These are phyloP conservation scores for Apocheima hispidaria DNA, from an alignment of 2,888 invertebrate genomes.

Conservation along the genomic window DNA sequence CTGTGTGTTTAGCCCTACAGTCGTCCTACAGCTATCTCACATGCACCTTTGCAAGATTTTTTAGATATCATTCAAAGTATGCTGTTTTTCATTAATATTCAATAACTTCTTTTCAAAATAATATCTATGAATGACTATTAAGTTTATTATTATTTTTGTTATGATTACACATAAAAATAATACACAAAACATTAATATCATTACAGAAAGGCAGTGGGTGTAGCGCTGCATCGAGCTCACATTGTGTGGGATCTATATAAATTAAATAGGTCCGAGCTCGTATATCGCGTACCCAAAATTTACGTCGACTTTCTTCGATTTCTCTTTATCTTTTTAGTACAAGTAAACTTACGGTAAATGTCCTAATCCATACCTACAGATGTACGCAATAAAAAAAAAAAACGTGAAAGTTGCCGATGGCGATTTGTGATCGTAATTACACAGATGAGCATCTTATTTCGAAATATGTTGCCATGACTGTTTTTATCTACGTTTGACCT, in stretches of 20 bases:
- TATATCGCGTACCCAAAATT: conserved; percentile 38
- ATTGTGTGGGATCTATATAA: conserved; percentile 43
- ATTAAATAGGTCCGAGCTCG: conserved; percentile 36
- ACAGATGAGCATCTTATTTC: conserved; percentile 35
- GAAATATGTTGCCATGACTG: conserved; percentile 35
- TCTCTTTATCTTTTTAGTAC: conserved; percentile 39
- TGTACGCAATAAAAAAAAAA: conserved; percentile 29
- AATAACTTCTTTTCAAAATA: neutral
- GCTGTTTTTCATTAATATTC: neutral
- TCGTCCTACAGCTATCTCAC: too few species aligned
- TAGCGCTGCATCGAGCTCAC: conserved; percentile 24
- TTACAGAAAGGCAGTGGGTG: conserved; percentile 34
- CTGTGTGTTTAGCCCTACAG: too few species aligned
- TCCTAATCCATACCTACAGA: conserved; percentile 30
- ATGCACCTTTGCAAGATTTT: too few species aligned
- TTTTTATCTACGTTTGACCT: conserved; percentile 21
- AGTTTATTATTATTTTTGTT: conserved; percentile 16
- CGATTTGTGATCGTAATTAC: conserved; percentile 41
- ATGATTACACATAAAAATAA: conserved; percentile 28
- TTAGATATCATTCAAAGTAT: too few species aligned
- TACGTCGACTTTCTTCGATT: conserved; percentile 36
- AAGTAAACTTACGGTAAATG: conserved; percentile 44
- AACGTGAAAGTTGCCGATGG: conserved; percentile 43
- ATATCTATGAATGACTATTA: neutral
- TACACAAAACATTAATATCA: conserved; percentile 32